Evolutionary conservation across 2,888 invertebrate genomes (phyloP), one percentile per base, ranked within the genome.

Genomic region (Diogma glabrata): DNA sequence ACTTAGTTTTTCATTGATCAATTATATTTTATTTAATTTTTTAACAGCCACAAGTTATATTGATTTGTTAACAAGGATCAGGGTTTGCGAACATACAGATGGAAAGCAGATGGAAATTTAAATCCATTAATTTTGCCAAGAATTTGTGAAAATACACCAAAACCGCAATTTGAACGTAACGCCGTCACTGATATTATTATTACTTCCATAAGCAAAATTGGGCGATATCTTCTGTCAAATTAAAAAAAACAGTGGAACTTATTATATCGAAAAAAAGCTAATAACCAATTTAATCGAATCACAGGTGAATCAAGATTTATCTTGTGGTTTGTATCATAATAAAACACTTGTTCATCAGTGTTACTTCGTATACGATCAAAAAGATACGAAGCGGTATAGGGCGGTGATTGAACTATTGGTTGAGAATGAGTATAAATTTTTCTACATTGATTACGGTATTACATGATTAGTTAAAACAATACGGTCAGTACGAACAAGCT

Each of bases 51-150:
- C n/a, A n/a, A n/a, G n/a, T n/a, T n/a, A n/a, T n/a, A n/a, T n/a
- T n/a, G n/a, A n/a, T n/a, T n/a, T n/a, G n/a, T n/a, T n/a, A n/a
- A n/a, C n/a, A n/a, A n/a, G n/a, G n/a, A n/a, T n/a, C n/a, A n/a
- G n/a, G n/a, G n/a, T n/a, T n/a, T n/a, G n/a, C n/a, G n/a, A n/a
- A n/a, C n/a, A n/a, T n/a, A n/a, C n/a, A n/a, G n/a, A n/a, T n/a
- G n/a, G n/a, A n/a, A 71, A 33, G 75, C 76, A 38, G 83, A 83
- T 64, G 65, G 83, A 50, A 77, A 82, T 65, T 67, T 83, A 51
- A 82, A 83, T 66, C 73, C 76, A 57, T 67, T 77, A 60, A 67
- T 82, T 50, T 66, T 76, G 38, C 73, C 75, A 64, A 72, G 70
- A 67, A 77, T 75, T 61, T 73, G 64, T 9, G 61, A 63, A 51